phyloP scores from a whole-genome alignment of 2,797 vertebrate genomes.

The Amblyopsis hoosieri region DNA sequence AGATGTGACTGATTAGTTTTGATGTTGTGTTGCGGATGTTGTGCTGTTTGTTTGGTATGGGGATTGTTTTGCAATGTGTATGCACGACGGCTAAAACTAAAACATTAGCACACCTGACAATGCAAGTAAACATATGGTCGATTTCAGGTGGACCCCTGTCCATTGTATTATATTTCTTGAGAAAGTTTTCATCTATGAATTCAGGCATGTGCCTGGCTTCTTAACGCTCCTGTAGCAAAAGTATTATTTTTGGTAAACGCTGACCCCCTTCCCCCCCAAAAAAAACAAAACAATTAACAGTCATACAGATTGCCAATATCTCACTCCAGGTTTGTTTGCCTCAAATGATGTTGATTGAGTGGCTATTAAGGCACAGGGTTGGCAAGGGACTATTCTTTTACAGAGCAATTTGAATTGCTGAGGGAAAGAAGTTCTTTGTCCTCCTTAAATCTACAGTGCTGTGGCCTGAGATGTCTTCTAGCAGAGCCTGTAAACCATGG shows the following conservation, averaged over 20 bases:
- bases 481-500: slow-evolving; percentile 36
- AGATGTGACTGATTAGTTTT: slow-evolving; percentile 81
- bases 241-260: too few relatives aligned
- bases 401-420: slow-evolving; percentile 38
- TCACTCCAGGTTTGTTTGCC: too few relatives aligned
- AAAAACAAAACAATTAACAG: slow-evolving; percentile 14
- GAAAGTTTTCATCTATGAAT: background rate
- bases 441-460: slow-evolving; percentile 42
- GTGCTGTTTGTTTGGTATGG: slow-evolving; percentile 14
- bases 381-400: slow-evolving; percentile 39
- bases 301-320: too few relatives aligned
- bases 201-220: slow-evolving; percentile 21
- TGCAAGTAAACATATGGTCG: slow-evolving; percentile 21
- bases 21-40: slow-evolving; percentile 21
- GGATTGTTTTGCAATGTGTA: background rate
- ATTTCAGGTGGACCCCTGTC: slow-evolving; percentile 44
- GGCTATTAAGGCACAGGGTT: slow-evolving; percentile 37
- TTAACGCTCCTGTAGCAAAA: too few relatives aligned
- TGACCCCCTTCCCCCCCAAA: too few relatives aligned
- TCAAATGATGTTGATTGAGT: slow-evolving; percentile 21
- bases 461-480: slow-evolving; percentile 26
- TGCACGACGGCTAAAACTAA: background rate
- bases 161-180: slow-evolving; percentile 22
- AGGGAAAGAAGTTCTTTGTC: slow-evolving; percentile 18
- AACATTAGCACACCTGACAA: slow-evolving; percentile 26